phyloP scores from a whole-genome alignment of 2,888 invertebrate species.

The Incurvaria masculella region DNA sequence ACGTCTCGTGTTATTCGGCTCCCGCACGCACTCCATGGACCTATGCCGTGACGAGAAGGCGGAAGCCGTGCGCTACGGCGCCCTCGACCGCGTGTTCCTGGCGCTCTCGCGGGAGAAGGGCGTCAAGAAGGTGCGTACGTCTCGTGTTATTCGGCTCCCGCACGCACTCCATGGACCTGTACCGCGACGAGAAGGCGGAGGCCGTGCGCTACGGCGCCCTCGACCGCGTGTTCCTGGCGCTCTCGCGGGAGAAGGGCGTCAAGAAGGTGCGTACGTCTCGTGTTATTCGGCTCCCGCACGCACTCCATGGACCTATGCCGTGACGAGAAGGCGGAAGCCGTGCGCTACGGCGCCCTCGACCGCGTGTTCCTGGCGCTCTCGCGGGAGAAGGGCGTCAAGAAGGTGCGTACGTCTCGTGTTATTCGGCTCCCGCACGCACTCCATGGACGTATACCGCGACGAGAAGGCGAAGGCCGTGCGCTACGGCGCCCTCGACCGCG shows the following conservation, averaged over 20 bases:
- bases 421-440: constrained; percentile 81
- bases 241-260: constrained; percentile 73
- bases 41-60: constrained; percentile 80
- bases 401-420: constrained; percentile 69
- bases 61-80: constrained; percentile 64
- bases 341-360: constrained; percentile 66
- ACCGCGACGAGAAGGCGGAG: constrained; percentile 73
- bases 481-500: constrained; percentile 69
- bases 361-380: constrained; percentile 82
- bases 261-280: constrained; percentile 61
- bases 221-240: constrained; percentile 75
- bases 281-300: constrained; percentile 88
- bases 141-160: constrained; percentile 90
- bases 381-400: constrained; percentile 70
- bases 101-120: constrained; percentile 79
- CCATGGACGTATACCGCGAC: constrained; percentile 76
- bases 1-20: constrained; percentile 73
- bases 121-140: constrained; percentile 64
- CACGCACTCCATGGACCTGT: constrained; percentile 74
- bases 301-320: constrained; percentile 76
- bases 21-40: constrained; percentile 75
- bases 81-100: constrained; percentile 74
- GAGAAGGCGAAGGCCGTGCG: constrained; percentile 74
- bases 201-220: constrained; percentile 69
- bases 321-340: constrained; percentile 74